Evolutionary conservation across 2,113 vertebrate genomes (phyloP), one percentile per base, ranked within the genome.

Genomic region (Channa argus): DNA sequence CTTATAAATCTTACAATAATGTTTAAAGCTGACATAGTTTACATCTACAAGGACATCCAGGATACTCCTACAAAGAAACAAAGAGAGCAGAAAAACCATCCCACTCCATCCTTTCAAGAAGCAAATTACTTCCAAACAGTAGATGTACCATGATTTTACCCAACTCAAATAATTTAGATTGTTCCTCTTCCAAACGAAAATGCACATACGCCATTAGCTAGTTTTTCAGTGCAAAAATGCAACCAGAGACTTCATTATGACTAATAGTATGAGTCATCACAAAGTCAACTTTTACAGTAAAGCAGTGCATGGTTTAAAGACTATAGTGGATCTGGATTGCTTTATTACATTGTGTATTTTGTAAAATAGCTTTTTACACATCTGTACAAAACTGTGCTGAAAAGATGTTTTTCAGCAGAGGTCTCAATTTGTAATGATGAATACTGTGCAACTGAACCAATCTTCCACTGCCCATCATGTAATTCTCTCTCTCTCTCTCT

Each of bases 401-500:
- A 24, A 24, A 5, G 3, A 36, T 11, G 47, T 39, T 47, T 8
- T 36, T 15, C 5, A 54, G n/a, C 0, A 45, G 8, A 34, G 39
- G 10, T 55, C 12, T 54, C 9, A n/a, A 6, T 41, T 61, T 47
- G 36, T 6, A 9, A 3, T 33, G 11, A 7, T 60, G 3, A 41
- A 39, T 54, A 54, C 6, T 59, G 65, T 53, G 62, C 24, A 15
- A 46, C 8, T 61, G 12, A 71, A 13, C 71, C 38, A 45, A 71
- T 61, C 36, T 41, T 70, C 63, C 6, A 3, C 63, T 81, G 14
- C 37, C 2, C 34, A 7, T 55, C 12, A 24, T 24, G 24, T n/a
- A 41, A 80, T 55, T 67, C 61, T 63, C 60, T 33, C 34, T 24
- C 38, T 75, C 52, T 63, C 74, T 33, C 24, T 67, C 61, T 33